phyloP scores from a whole-genome alignment of 2,888 invertebrate species.

The Ennomos fuscantarius region DNA sequence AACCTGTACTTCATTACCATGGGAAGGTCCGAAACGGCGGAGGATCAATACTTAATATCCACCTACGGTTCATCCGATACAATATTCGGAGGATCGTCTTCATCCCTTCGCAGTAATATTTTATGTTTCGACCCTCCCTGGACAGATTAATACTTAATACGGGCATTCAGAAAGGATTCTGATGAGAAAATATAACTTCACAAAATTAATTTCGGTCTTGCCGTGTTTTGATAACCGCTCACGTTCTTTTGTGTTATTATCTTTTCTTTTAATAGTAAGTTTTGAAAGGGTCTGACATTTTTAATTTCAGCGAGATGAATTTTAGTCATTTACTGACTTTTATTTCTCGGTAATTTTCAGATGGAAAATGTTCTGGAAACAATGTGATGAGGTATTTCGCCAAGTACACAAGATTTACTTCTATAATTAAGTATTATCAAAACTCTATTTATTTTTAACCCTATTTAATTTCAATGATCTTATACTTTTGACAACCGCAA shows the following conservation, averaged over 20 bases:
- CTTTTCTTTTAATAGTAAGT: no score
- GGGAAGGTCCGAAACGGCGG: constrained; percentile 11
- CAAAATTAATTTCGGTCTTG: constrained; percentile 24
- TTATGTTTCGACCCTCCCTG: constrained; percentile 31
- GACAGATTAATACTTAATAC: constrained; percentile 39
- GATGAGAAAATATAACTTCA: constrained; percentile 32
- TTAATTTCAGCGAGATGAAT: no score
- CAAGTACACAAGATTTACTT: no score
- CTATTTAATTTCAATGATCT: no score
- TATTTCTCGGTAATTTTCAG: no score
- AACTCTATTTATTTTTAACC: no score
- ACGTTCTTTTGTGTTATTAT: background rate
- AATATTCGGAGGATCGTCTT: constrained; percentile 30
- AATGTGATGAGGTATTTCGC: no score
- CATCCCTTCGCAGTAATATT: constrained; percentile 36
- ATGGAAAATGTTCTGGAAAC: no score
- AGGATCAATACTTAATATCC: constrained; percentile 42
- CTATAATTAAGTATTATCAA: no score
- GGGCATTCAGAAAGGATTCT: constrained; percentile 35
- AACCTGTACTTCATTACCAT: constrained; percentile 24
- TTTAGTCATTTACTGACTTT: no score
- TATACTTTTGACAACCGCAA: no score
- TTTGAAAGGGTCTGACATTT: no score
- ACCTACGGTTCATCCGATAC: constrained; percentile 28
- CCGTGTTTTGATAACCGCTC: constrained; percentile 8